phyloP scores from a whole-genome alignment of 2,113 vertebrate genomes.

The Engraulis encrasicolus region DNA sequence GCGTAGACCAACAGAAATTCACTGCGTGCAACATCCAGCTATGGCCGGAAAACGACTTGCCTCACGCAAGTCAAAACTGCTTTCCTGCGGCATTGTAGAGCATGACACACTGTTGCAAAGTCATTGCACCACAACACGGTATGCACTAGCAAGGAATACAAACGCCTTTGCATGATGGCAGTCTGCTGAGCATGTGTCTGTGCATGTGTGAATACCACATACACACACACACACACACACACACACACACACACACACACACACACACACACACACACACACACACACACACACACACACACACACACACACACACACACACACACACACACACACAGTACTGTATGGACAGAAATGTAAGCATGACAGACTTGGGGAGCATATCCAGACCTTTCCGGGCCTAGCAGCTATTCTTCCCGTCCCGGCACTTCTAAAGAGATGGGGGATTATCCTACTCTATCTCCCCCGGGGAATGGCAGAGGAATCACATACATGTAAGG shows the following conservation, averaged over 20 bases:
- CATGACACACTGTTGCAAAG: too few species aligned
- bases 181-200: not conserved
- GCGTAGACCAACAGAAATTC: too few species aligned
- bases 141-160: too few species aligned
- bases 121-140: too few species aligned
- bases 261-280: not conserved
- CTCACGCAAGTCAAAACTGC: too few species aligned
- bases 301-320: not conserved
- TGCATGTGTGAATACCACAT: not conserved
- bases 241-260: not conserved
- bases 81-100: too few species aligned
- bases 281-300: not conserved
- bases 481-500: constrained; percentile 14
- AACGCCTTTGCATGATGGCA: too few species aligned
- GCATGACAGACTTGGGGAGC: not conserved
- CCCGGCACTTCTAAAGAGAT: constrained; percentile 11
- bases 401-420: not conserved
- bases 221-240: not conserved
- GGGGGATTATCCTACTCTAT: constrained; percentile 14
- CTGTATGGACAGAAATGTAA: not conserved
- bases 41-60: too few species aligned
- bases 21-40: too few species aligned
- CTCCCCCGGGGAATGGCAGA: not conserved
- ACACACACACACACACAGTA: not conserved
- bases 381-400: not conserved